These are phyloP conservation scores for Automeris io DNA, from an alignment of 2,888 invertebrate species.

Conservation along the genomic window DNA sequence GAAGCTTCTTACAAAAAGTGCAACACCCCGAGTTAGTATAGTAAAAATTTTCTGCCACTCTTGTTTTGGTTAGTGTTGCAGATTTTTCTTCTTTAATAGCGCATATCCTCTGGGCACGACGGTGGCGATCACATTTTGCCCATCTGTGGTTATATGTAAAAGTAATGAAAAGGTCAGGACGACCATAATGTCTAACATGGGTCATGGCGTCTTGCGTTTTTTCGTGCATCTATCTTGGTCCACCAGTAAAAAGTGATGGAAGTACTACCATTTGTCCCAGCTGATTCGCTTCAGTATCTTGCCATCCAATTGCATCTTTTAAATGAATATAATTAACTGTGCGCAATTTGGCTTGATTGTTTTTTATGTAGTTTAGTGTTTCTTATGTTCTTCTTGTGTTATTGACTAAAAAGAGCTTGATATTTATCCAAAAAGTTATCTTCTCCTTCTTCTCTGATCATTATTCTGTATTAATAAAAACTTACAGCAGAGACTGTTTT, in stretches of 20 bases:
- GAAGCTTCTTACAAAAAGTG: no score
- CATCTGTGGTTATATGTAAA: background rate
- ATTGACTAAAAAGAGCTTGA: no score
- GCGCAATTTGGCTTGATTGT: background rate
- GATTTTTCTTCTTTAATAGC: no score
- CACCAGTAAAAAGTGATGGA: background rate
- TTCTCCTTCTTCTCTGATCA: no score
- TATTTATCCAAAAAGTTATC: no score
- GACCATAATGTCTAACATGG: background rate
- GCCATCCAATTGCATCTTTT: background rate
- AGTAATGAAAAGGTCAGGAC: background rate
- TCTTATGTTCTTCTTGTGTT: no score
- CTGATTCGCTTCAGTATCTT: background rate
- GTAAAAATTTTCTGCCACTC: no score
- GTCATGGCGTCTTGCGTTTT: background rate
- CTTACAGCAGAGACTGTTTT: constrained; percentile 3
- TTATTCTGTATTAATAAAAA: constrained; percentile 3
- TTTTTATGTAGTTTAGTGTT: no score
- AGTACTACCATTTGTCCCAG: background rate
- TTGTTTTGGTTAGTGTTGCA: no score
- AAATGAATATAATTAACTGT: background rate
- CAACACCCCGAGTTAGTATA: no score
- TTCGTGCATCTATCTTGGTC: background rate
- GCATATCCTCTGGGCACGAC: no score
- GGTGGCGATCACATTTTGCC: no score